Base-by-base conservation (phyloP, 2,888 invertebrate genomes). In the Drosophila tripunctata region DNA sequence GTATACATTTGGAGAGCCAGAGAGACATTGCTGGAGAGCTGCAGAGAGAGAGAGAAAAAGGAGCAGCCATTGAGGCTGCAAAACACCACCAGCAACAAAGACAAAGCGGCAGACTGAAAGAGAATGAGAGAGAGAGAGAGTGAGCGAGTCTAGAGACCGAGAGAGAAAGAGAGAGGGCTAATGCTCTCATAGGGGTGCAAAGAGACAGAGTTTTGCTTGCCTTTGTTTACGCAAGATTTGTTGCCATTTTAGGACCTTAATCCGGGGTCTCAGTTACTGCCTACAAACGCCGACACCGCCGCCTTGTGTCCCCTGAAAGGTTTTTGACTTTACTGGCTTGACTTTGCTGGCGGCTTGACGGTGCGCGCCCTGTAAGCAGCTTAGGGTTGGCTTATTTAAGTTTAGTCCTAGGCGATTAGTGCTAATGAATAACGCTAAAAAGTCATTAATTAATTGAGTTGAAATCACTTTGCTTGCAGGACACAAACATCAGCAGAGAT, bases 151-250 rank as follows among this genome's bases (percentile, higher is more conserved):
- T n/a, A n/a, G n/a, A n/a, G n/a, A n/a, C n/a, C n/a, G n/a, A 19
- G 51, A 12, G 35, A 21, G 55, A 2, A 27, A 45, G 40, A 8
- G 17, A 43, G 41, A 2, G 60, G 4, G 17, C 2, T 17, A 48
- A 54, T 4, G 47, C 21, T 31, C 15, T 19, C 22, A 19, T 43
- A 50, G 78, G 78, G 78, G 75, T 78, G 78, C 47, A 65, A 67
- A 65, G 58, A 58, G 75, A 66, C 67, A 64, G 67, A 12, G 21
- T 43, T 66, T 66, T 41, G 66, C 56, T 50, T 73, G 67, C 68
- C 83, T 79, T 84, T 87, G 87, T 84, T 87, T 87, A 87, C 86
- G 83, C 86, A 85, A 83, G 85, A 83, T 83, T 83, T 83, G 86
- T 85, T 87, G 87, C 86, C 87, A 87, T 83, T 83, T 85, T 43